phyloP scores from a whole-genome alignment of 2,888 invertebrate species.

The Drosophila hamatofila region DNA sequence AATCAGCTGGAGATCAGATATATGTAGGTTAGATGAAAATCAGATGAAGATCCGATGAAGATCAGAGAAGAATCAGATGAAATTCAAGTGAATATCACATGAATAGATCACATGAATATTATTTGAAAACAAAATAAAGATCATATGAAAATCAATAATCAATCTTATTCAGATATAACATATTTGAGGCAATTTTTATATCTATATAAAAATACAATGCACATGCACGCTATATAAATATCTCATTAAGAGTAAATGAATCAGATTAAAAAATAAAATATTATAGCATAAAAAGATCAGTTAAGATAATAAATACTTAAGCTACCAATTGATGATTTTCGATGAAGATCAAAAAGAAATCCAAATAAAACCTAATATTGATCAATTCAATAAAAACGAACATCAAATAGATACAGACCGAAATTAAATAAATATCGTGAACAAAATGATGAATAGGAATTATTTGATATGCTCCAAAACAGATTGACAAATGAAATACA shows the following conservation, averaged over 20 bases:
- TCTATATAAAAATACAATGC: no score
- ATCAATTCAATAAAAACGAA: background rate
- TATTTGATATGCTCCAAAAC: constrained; percentile 1
- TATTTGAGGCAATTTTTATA: background rate
- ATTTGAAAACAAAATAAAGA: background rate
- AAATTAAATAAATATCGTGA: background rate
- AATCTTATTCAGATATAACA: background rate
- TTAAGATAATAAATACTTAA: background rate
- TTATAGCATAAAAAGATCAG: background rate
- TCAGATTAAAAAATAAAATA: no score
- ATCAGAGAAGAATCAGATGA: no score
- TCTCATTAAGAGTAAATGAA: background rate
- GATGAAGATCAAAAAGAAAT: background rate
- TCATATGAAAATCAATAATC: background rate
- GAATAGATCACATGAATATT: background rate
- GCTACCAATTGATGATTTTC: background rate
- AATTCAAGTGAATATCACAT: no score
- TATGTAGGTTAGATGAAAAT: no score
- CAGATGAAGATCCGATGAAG: background rate
- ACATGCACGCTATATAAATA: background rate
- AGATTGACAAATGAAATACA: background rate
- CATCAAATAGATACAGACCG: background rate
- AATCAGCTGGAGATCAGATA: no score
- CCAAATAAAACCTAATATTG: background rate
- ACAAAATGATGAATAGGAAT: background rate